A percentile compares a stretch with the other conserved stretches of the same genome.
phyloP scores from a whole-genome alignment of 2,113 vertebrate species.

The Mirza zaza region DNA sequence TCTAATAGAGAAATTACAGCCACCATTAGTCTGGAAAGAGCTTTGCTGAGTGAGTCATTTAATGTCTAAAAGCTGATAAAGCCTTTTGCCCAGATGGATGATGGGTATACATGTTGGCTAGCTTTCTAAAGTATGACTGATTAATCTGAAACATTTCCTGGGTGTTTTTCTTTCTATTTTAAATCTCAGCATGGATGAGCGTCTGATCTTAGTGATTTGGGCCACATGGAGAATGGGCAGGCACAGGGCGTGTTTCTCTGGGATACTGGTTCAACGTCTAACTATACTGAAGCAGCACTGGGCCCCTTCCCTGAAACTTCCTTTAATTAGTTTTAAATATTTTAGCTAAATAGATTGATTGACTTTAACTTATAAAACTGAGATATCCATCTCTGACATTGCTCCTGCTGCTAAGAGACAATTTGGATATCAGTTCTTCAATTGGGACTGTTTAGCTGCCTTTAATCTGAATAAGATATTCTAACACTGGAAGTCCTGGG shows the following conservation, averaged over 20 bases:
- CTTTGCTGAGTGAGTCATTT: slow-evolving; percentile 72
- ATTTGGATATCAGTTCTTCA: neutral
- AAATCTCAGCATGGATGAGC: neutral
- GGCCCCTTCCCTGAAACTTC: neutral
- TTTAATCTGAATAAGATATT: neutral
- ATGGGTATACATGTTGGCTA: slow-evolving; percentile 40
- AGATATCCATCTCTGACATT: neutral
- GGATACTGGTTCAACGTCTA: neutral
- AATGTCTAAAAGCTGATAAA: slow-evolving; percentile 65
- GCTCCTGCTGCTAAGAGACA: neutral
- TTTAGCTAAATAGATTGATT: neutral
- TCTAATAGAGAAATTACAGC: slow-evolving; percentile 69
- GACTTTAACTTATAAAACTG: neutral
- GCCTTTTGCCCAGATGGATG: slow-evolving; percentile 54
- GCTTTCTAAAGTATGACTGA: slow-evolving; percentile 51
- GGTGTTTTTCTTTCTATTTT: slow-evolving; percentile 41
- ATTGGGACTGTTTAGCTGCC: neutral
- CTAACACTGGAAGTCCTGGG: neutral
- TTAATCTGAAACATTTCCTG: slow-evolving; percentile 31
- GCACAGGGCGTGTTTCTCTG: neutral
- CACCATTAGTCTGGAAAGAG: slow-evolving; percentile 53
- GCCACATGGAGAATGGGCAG: neutral
- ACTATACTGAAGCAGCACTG: neutral
- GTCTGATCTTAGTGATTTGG: neutral
- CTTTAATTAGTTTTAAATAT: neutral